phyloP scores from a whole-genome alignment of 2,888 invertebrate species.

The Pantelozetes paolii region DNA sequence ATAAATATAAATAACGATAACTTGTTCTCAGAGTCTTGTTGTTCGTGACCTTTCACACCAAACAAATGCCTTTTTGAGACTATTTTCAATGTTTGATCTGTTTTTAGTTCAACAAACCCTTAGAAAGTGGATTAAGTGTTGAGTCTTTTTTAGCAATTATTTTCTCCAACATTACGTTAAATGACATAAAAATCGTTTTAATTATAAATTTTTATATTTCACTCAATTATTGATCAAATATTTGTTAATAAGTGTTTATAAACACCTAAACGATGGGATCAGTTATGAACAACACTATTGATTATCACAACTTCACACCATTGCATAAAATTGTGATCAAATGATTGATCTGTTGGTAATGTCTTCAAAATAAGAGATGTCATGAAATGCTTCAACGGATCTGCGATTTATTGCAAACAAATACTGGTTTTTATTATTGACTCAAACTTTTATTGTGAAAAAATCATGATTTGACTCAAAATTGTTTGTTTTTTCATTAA shows the following conservation, averaged over 20 bases:
- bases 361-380: not conserved
- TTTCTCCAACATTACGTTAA: no score
- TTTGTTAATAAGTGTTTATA: no score
- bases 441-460: no score
- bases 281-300: no score
- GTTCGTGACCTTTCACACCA: not conserved
- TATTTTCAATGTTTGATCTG: constrained; percentile 16
- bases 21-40: not conserved
- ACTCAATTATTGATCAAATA: no score
- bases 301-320: no score
- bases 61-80: not conserved
- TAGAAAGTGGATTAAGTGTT: constrained; percentile 17
- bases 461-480: no score
- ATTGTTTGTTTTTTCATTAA: no score
- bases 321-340: no score
- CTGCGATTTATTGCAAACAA: not conserved
- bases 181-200: not conserved
- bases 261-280: no score
- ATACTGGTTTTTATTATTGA: no score
- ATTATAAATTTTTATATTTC: not conserved
- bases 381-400: constrained; percentile 11
- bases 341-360: not conserved
- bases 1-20: not conserved
- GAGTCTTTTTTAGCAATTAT: no score
- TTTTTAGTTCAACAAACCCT: constrained; percentile 6